Evolutionary conservation across 2,113 vertebrate species (phyloP).

Genomic region (Neofelis nebulosa): DNA sequence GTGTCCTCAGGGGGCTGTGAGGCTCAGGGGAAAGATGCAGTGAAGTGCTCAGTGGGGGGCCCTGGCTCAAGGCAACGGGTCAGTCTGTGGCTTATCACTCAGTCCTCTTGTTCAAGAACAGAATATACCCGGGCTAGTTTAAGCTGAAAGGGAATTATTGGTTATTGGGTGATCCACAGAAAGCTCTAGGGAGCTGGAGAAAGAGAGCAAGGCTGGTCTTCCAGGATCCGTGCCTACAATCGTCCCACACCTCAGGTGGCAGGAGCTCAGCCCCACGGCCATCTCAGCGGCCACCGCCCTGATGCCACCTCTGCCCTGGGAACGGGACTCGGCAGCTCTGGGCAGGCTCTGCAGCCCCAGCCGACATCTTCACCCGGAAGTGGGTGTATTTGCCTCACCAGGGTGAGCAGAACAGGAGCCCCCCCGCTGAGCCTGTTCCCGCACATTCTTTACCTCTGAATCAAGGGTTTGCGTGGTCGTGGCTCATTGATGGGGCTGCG

Average conservation of each 20-base stretch:
- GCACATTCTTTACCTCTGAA: rapidly evolving
- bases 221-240: neutral
- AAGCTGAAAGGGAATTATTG: neutral
- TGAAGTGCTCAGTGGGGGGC: rapidly evolving
- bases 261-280: rapidly evolving
- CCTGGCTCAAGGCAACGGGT: no score
- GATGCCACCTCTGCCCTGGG: neutral
- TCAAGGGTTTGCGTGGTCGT: rapidly evolving
- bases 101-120: neutral
- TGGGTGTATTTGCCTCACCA: rapidly evolving
- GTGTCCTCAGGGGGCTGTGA: rapidly evolving
- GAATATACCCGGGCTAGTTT: rapidly evolving
- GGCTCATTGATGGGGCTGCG: neutral
- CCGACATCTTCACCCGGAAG: neutral
- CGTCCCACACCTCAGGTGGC: rapidly evolving
- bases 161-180: neutral
- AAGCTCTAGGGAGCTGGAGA: neutral
- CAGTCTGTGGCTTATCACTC: no score
- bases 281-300: neutral
- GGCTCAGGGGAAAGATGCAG: rapidly evolving
- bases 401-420: rapidly evolving
- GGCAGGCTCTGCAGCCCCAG: neutral
- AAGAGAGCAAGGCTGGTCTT: neutral
- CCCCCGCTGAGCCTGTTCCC: neutral
- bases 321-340: rapidly evolving